A percentile compares a stretch with the other conserved stretches of the same genome.
These are phyloP conservation scores for Eupeodes latifasciatus DNA, from an alignment of 2,888 invertebrate species.

Conservation along the genomic window DNA sequence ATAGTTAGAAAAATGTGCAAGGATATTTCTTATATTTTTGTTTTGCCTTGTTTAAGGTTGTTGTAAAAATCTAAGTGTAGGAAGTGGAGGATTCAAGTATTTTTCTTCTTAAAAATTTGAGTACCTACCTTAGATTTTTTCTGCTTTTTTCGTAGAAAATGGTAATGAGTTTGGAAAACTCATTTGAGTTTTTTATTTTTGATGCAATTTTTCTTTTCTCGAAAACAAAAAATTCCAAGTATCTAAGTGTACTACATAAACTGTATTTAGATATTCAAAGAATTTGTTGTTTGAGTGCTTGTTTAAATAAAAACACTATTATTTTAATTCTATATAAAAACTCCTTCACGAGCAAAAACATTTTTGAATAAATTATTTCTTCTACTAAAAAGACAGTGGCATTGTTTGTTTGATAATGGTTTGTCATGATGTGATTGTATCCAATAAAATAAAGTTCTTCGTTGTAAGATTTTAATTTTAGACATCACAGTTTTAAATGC, in stretches of 20 bases:
- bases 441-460: too few relatives aligned
- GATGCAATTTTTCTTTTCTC: background rate
- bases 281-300: background rate
- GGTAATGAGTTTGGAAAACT: slow-evolving; percentile 60
- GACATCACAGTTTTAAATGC: too few relatives aligned
- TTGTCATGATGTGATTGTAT: too few relatives aligned
- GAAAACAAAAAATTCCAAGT: background rate
- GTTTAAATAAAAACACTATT: too few relatives aligned
- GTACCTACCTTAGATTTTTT: background rate
- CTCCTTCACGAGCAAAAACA: too few relatives aligned
- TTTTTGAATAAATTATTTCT: too few relatives aligned
- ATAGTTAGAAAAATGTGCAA: slow-evolving; percentile 12
- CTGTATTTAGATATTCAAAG: background rate
- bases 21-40: background rate
- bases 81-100: background rate
- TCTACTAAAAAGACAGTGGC: too few relatives aligned
- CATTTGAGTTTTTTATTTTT: slow-evolving; percentile 2
- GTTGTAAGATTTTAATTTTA: too few relatives aligned
- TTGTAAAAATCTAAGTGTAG: background rate
- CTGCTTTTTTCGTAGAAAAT: slow-evolving; percentile 23
- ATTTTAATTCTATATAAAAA: too few relatives aligned
- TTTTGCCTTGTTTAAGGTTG: background rate
- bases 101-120: slow-evolving; percentile 10
- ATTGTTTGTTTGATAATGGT: too few relatives aligned
- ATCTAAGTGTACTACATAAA: background rate